Evolutionary conservation across 2,797 vertebrate genomes (phyloP), one percentile per base, ranked within the genome.

Genomic region (Pangasius sanitwongsei): DNA sequence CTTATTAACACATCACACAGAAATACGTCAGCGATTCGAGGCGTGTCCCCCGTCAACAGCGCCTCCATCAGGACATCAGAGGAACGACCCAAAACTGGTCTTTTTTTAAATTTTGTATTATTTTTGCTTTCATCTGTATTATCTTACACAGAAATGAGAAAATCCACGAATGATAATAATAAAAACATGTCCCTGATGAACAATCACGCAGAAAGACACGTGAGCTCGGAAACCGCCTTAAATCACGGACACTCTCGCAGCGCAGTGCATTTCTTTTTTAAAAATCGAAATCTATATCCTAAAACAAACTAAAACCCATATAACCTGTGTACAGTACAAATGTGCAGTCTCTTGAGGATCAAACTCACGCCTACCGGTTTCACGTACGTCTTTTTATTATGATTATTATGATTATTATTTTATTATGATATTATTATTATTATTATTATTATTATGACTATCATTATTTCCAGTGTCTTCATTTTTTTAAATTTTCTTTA

Each of bases 211-310:
- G 67, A 89, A 95, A 93, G 92, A 95, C 93, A 98, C 97, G 97
- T 97, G 97, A 99, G 97, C 97, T 99, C 97, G 97, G 98, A 98
- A 97, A 97, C 97, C 97, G 98, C 98, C 98, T 99, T 99, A 99
- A 89, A 97, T 97, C 96, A 97, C 88, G 97, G 97, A 99, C 98
- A 98, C 98, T 98, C 97, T 97, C 96, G 93, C 97, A 97, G 94
- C 93, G 95, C 97, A 97, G 97, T 98, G 97, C 97, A 97, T 98
- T 98, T 92, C 55, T 78, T 86, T 89, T 92, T 37, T 97, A 97
- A 97, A 97, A 97, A 97, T 97, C 97, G 96, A 98, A 97, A 98
- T 96, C 96, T 97, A 97, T 98, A 98, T 96, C 97, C 96, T 41
- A 96, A 97, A 97, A 97, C 97, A 97, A 97, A 97, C 96, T 97